A percentile compares a stretch with the other conserved stretches of the same genome.
These are phyloP conservation scores for Cataglyphis cursor DNA, from an alignment of 2,888 invertebrate species.

Conservation along the genomic window DNA sequence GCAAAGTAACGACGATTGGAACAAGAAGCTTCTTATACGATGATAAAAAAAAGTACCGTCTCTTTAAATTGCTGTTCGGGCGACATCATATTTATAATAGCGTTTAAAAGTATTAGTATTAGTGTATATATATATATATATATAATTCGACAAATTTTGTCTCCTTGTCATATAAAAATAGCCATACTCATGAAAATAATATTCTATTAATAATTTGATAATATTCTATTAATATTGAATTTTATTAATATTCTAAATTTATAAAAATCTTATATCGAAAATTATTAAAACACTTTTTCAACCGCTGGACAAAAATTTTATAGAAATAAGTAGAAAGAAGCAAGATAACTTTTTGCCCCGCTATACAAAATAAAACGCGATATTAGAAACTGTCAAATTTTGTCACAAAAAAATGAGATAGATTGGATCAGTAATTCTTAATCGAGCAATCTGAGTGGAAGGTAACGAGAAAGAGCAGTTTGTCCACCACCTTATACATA, in stretches of 20 bases:
- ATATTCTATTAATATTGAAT: background rate
- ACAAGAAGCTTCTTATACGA: background rate
- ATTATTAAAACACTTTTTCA: background rate
- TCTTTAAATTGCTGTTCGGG: background rate
- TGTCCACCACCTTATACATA: conserved; percentile 35
- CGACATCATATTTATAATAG: conserved; percentile 10
- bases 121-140: too few relatives aligned
- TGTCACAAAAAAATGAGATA: background rate
- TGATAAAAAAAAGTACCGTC: conserved; percentile 9
- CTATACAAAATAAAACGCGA: background rate
- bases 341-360: background rate
- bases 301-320: conserved; percentile 13
- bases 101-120: background rate
- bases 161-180: conserved; percentile 21
- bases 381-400: background rate
- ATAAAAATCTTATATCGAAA: conserved; percentile 4
- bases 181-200: background rate
- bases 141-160: conserved; percentile 8
- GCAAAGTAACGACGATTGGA: conserved; percentile 20
- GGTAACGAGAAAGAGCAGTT: conserved; percentile 33
- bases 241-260: background rate
- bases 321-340: background rate
- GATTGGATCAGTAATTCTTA: conserved; percentile 20
- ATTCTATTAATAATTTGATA: background rate
- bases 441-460: conserved; percentile 41